Base-by-base conservation (phyloP, 2,113 vertebrate genomes). In the Fregata magnificens region DNA sequence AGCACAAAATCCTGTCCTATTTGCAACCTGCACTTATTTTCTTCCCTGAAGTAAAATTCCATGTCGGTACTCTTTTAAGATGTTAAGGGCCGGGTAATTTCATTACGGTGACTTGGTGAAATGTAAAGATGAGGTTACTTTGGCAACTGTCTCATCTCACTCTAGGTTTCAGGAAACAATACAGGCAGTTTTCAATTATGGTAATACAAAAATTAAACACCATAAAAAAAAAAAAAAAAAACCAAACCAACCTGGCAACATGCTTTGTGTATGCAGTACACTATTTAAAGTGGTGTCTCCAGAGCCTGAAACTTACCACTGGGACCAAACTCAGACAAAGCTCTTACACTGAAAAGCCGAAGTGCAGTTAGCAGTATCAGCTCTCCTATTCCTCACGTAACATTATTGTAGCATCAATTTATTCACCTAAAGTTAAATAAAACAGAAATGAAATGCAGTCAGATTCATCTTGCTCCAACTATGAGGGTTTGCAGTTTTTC, bases 161-260 rank as follows among this genome's bases (percentile, higher is more conserved):
- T 63, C 73, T 56, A 83, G 61, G 72, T 63, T 55, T 96, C 90
- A 80, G 70, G 83, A 67, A 88, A 74, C 65, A 58, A 78, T 20
- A 40, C 32, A 86, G 93, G 89, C 76, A 78, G 52, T 78, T 96
- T 94, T 97, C 91, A 96, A 86, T 91, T 96, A 49, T 6, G 25
- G 20, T 50, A 92, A 91, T 71, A 93, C 36, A 95, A 91, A 96
- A 96, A 97, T 95, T 94, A 97, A 86, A 96, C 49, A 81, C 61
- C 53, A 67, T 65, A 52, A 90, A 95, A 93, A 97, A 22, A 11
- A 73, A 93, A 40, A 55, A 47, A 47, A 47, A n/a, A n/a, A n/a
- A n/a, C n/a, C n/a, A n/a, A 14, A n/a, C 8, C 40, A 69, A 38
- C 34, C 86, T 95, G 66, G 61, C 87, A 93, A 16, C 10, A 5